These are phyloP conservation scores for Rotaria magnacalcarata DNA, from an alignment of 2,888 invertebrate species.

Conservation along the genomic window DNA sequence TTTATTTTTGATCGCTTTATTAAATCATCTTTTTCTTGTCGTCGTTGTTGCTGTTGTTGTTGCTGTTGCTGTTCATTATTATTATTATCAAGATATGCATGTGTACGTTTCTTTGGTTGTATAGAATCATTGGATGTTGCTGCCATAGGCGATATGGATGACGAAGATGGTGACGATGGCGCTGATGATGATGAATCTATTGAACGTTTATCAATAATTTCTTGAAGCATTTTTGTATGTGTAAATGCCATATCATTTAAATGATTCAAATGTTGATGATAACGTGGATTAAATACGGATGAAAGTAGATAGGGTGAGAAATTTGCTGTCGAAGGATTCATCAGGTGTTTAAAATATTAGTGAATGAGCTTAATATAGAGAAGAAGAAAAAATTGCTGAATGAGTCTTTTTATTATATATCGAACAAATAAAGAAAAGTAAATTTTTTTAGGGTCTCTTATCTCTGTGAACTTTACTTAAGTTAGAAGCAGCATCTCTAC, in stretches of 20 bases:
- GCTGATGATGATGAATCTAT: neutral
- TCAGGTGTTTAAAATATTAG: neutral
- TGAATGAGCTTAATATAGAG: neutral
- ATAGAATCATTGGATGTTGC: neutral
- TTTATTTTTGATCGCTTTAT: too few relatives aligned
- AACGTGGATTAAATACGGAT: neutral
- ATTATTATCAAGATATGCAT: neutral
- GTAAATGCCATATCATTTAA: conserved; percentile 9
- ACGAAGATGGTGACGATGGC: neutral
- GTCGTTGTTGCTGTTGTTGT: neutral
- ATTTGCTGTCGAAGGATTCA: neutral
- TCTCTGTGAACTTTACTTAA: conserved; percentile 12
- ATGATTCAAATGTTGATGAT: conserved; percentile 26
- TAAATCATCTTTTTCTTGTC: neutral
- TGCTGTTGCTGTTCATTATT: neutral
- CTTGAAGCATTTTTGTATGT: conserved; percentile 29
- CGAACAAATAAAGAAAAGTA: neutral
- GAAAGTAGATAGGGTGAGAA: neutral
- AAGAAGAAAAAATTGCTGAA: neutral
- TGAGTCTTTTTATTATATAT: neutral
- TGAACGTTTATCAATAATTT: conserved; percentile 22
- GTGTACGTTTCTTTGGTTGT: neutral
- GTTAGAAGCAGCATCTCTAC: neutral
- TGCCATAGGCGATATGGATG: neutral
- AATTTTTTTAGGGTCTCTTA: conserved; percentile 14